These are phyloP conservation scores for Rhombomys opimus DNA, from an alignment of 2,113 vertebrate genomes.

Conservation along the genomic window DNA sequence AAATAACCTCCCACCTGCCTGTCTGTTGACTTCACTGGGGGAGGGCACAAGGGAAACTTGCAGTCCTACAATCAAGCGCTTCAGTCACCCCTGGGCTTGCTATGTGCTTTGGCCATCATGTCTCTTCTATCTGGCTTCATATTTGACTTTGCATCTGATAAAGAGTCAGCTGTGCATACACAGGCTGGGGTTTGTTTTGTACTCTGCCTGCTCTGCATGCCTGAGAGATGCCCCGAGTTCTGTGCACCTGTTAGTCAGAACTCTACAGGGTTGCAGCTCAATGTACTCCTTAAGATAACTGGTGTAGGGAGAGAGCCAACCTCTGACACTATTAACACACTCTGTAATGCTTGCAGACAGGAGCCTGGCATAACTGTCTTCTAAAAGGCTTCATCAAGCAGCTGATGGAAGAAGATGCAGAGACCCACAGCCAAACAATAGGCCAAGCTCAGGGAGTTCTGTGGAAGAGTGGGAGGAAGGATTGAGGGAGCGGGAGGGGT, in stretches of 20 bases:
- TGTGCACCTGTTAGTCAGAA: neutral
- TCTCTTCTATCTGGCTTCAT: slow-evolving; percentile 5
- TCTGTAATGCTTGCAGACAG: no score
- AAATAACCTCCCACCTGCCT: neutral
- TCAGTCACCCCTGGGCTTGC: neutral
- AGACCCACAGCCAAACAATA: no score
- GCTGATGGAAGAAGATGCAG: no score
- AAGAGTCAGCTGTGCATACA: neutral
- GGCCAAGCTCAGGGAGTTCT: no score
- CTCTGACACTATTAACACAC: no score
- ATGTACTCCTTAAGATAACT: neutral
- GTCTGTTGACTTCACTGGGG: neutral
- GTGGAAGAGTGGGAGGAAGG: no score
- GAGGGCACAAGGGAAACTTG: neutral
- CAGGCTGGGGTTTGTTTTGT: slow-evolving; percentile 11
- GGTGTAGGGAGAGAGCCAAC: no score
- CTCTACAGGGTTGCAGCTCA: slow-evolving; percentile 31
- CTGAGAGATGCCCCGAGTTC: neutral
- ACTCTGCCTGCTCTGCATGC: neutral
- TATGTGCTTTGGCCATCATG: neutral
- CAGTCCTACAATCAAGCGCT: neutral
- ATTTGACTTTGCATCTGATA: slow-evolving; percentile 49
- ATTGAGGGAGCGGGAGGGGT: no score
- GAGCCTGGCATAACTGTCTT: no score
- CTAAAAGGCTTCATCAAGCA: no score